Evolutionary conservation across 2,797 vertebrate genomes (phyloP).

Genomic region (Chlorospingus flavigularis): DNA sequence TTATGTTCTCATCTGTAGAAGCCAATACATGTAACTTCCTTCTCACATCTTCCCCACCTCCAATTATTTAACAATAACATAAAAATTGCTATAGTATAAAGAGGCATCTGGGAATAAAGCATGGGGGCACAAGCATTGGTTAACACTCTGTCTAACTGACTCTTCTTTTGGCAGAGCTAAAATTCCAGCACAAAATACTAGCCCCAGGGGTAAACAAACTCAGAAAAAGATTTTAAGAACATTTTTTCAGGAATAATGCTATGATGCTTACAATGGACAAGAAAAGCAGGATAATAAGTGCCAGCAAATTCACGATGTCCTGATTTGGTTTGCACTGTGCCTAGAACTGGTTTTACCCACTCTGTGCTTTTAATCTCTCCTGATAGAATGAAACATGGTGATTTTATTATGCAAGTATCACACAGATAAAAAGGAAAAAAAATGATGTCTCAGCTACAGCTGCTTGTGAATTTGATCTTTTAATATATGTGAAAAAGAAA

Average conservation of each 20-base stretch:
- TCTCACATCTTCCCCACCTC: not conserved
- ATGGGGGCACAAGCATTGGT: not conserved
- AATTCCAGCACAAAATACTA: conserved; percentile 37
- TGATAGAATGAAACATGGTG: not conserved
- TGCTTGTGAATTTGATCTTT: not conserved
- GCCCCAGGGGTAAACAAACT: conserved; percentile 56
- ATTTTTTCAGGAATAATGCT: not conserved
- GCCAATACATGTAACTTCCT: not conserved
- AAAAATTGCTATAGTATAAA: not conserved
- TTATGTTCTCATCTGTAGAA: not conserved
- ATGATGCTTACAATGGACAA: not conserved
- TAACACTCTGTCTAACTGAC: not conserved
- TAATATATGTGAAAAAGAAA: not conserved
- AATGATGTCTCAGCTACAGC: not conserved
- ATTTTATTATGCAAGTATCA: not conserved
- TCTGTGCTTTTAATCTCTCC: not conserved
- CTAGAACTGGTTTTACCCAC: conserved; percentile 19
- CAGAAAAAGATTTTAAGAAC: conserved; percentile 16
- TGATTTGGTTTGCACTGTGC: conserved; percentile 22
- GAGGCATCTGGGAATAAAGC: conserved; percentile 26
- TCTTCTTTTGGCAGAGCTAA: conserved; percentile 42
- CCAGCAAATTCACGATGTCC: not conserved
- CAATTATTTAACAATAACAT: conserved; percentile 27
- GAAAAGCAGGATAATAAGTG: not conserved
- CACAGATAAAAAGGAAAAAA: conserved; percentile 25